A percentile compares a stretch with the other conserved stretches of the same genome.
phyloP scores from a whole-genome alignment of 2,113 vertebrate genomes.

The Erythrolamprus reginae region DNA sequence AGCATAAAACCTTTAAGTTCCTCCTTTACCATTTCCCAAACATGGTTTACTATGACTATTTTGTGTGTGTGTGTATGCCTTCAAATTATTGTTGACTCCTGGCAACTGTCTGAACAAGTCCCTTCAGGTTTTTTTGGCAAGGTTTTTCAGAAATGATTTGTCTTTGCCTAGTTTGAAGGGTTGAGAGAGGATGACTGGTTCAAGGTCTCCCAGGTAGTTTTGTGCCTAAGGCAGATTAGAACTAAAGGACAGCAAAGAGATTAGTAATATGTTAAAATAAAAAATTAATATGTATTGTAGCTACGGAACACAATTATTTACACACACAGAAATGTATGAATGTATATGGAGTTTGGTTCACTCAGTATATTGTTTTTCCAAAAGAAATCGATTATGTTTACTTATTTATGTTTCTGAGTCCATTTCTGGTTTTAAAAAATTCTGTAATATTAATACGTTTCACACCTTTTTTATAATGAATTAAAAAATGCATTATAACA shows the following conservation, averaged over 20 bases:
- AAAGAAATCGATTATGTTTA: background rate
- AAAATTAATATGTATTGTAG: background rate
- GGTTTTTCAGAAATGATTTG: background rate
- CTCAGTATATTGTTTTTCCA: background rate
- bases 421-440: background rate
- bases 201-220: background rate
- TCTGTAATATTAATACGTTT: background rate
- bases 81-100: background rate
- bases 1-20: background rate
- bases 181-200: background rate
- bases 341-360: background rate
- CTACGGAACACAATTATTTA: background rate
- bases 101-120: background rate
- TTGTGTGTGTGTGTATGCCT: background rate
- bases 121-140: background rate
- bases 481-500: background rate
- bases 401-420: background rate
- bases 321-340: background rate
- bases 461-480: background rate
- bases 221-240: background rate
- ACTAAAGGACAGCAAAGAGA: background rate
- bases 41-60: background rate
- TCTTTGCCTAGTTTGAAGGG: background rate
- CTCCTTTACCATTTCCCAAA: background rate
- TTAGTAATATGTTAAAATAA: background rate